A percentile compares a stretch with the other conserved stretches of the same genome.
Evolutionary conservation across 2,113 vertebrate genomes (phyloP).

Genomic region (Psophia crepitans): DNA sequence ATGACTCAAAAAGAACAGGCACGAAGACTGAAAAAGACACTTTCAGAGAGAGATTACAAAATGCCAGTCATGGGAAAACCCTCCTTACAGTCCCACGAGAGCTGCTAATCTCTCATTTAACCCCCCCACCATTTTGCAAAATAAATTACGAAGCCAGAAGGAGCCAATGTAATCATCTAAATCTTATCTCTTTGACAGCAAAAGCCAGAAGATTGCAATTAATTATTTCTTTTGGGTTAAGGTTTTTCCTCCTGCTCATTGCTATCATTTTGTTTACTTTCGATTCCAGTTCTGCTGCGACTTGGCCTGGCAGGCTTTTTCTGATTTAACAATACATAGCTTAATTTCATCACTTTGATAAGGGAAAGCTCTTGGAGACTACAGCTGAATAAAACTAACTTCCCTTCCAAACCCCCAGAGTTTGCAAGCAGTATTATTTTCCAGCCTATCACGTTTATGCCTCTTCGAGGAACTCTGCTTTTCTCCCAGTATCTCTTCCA

Average conservation of each 20-base stretch:
- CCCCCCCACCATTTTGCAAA: neutral
- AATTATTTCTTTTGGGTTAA: constrained; percentile 19
- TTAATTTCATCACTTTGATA: neutral
- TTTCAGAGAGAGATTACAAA: neutral
- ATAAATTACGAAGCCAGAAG: constrained; percentile 45
- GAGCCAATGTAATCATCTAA: constrained; percentile 29
- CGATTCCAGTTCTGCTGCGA: neutral
- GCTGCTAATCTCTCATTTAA: constrained; percentile 26
- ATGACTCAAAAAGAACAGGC: neutral
- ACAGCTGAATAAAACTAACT: neutral
- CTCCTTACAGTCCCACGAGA: neutral
- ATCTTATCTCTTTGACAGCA: constrained; percentile 5
- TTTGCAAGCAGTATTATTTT: neutral
- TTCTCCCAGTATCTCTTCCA: neutral
- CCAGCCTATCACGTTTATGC: neutral
- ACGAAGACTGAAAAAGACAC: neutral
- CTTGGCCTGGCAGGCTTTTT: neutral
- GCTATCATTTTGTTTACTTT: neutral
- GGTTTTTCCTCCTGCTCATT: neutral
- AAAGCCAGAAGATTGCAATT: neutral
- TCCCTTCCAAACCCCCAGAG: neutral
- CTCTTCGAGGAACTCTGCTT: neutral
- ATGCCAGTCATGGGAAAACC: constrained; percentile 25
- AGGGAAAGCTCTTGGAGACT: neutral
- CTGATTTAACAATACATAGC: neutral